phyloP scores from a whole-genome alignment of 2,113 vertebrate species.

The Sylvia atricapilla region DNA sequence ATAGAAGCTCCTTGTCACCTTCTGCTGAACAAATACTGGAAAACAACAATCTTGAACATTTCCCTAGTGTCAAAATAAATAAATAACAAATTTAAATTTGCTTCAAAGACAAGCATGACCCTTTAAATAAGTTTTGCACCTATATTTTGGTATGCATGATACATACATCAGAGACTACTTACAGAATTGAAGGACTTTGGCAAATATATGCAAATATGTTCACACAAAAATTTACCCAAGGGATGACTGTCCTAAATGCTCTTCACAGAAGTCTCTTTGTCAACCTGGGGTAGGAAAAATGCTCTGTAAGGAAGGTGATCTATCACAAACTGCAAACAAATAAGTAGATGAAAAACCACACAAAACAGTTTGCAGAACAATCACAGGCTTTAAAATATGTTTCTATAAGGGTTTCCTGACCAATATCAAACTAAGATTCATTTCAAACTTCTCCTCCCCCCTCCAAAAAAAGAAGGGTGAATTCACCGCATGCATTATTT shows the following conservation, averaged over 20 bases:
- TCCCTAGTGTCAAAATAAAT: neutral
- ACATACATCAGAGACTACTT: neutral
- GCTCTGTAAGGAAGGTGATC: neutral
- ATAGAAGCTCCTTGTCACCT: neutral
- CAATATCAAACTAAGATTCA: neutral
- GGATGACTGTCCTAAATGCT: neutral
- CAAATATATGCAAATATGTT: neutral
- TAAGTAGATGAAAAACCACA: neutral
- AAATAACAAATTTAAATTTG: neutral
- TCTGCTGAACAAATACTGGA: neutral
- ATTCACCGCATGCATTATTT: conserved; percentile 52
- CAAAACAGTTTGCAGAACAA: conserved; percentile 12
- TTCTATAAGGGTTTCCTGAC: neutral
- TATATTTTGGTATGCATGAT: neutral
- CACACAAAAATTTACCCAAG: conserved; percentile 1
- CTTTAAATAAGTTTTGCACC: neutral
- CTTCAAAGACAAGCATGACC: neutral
- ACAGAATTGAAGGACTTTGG: neutral
- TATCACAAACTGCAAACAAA: conserved; percentile 1
- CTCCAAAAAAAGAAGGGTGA: neutral
- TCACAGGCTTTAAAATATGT: neutral
- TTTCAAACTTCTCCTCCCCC: neutral
- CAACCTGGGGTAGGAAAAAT: neutral
- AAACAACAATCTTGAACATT: neutral
- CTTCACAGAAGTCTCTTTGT: neutral